These are phyloP conservation scores for Melipona beecheii DNA, from an alignment of 2,888 invertebrate species.

Conservation along the genomic window DNA sequence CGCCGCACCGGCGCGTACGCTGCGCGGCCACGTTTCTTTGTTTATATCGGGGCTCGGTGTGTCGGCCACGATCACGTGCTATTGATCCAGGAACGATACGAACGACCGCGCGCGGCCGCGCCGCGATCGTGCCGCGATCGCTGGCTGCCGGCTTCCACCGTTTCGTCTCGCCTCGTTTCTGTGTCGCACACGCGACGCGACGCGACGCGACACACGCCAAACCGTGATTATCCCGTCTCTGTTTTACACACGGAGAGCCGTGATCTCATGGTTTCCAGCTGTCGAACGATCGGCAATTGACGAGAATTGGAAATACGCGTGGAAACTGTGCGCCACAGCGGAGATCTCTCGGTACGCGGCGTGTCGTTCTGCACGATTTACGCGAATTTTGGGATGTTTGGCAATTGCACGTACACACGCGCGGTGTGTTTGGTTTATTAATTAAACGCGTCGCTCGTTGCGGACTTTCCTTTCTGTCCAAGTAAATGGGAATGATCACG, in stretches of 20 bases:
- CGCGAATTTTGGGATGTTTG: too few relatives aligned
- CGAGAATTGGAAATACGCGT: neutral
- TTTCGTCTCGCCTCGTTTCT: neutral
- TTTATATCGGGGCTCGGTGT: constrained; percentile 78
- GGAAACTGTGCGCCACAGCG: too few relatives aligned
- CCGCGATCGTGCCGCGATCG: constrained; percentile 47
- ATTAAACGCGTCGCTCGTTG: too few relatives aligned
- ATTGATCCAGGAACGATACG: constrained; percentile 67
- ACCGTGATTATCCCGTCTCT: neutral
- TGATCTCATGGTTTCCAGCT: too few relatives aligned
- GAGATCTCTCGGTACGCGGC: neutral
- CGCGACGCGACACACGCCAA: neutral
- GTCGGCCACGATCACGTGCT: constrained; percentile 69
- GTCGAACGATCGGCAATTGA: neutral
- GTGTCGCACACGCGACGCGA: neutral
- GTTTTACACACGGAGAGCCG: neutral
- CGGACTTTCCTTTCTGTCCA: too few relatives aligned
- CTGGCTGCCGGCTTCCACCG: constrained; percentile 34
- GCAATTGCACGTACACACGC: too few relatives aligned
- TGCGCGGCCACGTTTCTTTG: constrained; percentile 82
- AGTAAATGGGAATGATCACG: too few relatives aligned
- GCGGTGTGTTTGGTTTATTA: too few relatives aligned
- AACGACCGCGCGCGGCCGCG: constrained; percentile 17
- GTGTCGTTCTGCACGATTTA: neutral
- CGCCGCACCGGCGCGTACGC: constrained; percentile 66